These are phyloP conservation scores for Pollenia amentaria DNA, from an alignment of 2,888 invertebrate species.

Conservation along the genomic window DNA sequence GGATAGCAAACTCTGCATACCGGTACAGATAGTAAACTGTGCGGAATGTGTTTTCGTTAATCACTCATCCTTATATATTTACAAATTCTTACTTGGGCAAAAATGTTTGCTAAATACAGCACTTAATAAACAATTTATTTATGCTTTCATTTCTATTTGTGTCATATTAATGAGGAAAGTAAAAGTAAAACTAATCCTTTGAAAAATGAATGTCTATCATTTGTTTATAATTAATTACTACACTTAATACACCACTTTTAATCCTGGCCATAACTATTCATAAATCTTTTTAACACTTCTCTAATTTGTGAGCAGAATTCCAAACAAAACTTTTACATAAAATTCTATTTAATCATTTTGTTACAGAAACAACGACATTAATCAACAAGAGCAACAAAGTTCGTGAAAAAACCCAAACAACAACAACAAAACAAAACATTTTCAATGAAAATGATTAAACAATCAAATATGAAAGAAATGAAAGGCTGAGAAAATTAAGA, in stretches of 20 bases:
- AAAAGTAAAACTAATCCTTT: slow-evolving; percentile 16
- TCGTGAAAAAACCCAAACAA: slow-evolving; percentile 3
- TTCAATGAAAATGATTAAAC: slow-evolving; percentile 28
- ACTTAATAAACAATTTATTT: not conserved
- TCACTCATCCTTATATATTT: too few relatives aligned
- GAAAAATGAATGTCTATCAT: slow-evolving; percentile 18
- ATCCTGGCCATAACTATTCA: slow-evolving; percentile 53
- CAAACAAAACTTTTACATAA: slow-evolving; percentile 41
- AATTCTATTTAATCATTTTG: slow-evolving; percentile 50
- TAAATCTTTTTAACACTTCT: slow-evolving; percentile 64
- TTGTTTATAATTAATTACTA: slow-evolving; percentile 44
- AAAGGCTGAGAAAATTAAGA: slow-evolving; percentile 10
- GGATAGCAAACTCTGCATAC: too few relatives aligned
- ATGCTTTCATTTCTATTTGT: not conserved
- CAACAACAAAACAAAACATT: slow-evolving; percentile 12
- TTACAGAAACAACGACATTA: slow-evolving; percentile 13
- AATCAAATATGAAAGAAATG: slow-evolving; percentile 41
- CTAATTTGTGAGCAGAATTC: slow-evolving; percentile 15
- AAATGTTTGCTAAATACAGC: not conserved
- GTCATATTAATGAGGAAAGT: not conserved
- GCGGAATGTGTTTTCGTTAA: too few relatives aligned
- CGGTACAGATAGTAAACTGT: too few relatives aligned
- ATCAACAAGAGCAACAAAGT: slow-evolving; percentile 38
- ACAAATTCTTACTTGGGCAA: too few relatives aligned
- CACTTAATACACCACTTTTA: slow-evolving; percentile 29